Conservation (phyloP, 2,797 vertebrate genomes). For the Parauchenoglanis ngamensis region DNA sequence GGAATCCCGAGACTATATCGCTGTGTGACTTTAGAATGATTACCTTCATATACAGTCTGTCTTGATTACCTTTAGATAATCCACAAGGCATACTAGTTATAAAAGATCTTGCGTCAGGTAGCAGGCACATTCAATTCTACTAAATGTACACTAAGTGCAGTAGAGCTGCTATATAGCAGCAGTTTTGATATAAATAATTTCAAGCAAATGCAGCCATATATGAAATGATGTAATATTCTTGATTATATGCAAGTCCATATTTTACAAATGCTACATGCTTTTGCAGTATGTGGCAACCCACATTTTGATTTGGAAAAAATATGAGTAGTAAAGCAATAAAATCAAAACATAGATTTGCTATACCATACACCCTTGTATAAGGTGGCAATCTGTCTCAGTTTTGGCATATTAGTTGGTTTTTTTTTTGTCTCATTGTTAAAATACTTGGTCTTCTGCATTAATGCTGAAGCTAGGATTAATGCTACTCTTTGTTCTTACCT, state of each 20-base stretch:
- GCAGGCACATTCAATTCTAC: neutral
- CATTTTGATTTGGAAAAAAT: neutral
- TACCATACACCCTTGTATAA: neutral
- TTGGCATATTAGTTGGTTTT: neutral
- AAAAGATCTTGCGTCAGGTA: neutral
- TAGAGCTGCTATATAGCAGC: neutral
- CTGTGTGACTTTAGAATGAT: neutral
- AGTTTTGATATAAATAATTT: neutral
- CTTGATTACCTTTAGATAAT: neutral
- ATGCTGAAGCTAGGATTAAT: conserved; percentile 34
- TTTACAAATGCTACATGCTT: neutral
- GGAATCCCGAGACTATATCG: neutral
- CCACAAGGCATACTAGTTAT: neutral
- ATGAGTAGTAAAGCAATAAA: neutral
- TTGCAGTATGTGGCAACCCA: neutral
- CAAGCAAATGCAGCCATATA: neutral
- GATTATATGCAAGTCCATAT: neutral
- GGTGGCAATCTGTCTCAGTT: conserved; percentile 1
- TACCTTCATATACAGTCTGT: neutral
- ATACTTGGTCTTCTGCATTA: neutral
- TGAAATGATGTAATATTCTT: neutral
- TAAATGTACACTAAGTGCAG: neutral
- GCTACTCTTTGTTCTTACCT: conserved; percentile 66
- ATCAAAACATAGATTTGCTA: neutral
- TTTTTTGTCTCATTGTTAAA: neutral